Evolutionary conservation across 1,140 invertebrate species (phyloP).

Genomic region (Panagrolaimus sp.): DNA sequence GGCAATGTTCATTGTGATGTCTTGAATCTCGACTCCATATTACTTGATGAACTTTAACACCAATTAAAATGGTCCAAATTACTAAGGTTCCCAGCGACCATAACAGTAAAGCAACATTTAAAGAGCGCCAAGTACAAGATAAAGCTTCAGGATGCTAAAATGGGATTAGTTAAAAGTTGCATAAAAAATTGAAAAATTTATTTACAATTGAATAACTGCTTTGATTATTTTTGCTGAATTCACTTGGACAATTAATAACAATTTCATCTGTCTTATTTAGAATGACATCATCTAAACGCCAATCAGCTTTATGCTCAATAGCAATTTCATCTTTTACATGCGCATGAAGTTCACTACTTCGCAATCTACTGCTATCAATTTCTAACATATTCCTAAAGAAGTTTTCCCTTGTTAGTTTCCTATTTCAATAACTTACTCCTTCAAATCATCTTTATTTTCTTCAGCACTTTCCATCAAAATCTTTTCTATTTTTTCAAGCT

Average conservation of each 20-base stretch:
- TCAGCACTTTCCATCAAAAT: too few species aligned
- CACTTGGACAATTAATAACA: constrained; percentile 5
- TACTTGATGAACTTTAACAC: background rate
- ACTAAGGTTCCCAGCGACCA: background rate
- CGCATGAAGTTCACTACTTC: too few species aligned
- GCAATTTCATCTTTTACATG: background rate
- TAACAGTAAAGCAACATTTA: background rate
- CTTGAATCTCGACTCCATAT: too few species aligned
- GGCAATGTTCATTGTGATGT: too few species aligned
- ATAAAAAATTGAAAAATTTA: background rate
- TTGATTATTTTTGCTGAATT: background rate
- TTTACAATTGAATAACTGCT: background rate
- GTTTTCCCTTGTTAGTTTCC: too few species aligned
- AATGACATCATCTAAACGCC: constrained; percentile 11
- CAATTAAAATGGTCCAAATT: constrained; percentile 6
- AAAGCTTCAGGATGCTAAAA: constrained; percentile 5
- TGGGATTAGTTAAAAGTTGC: background rate
- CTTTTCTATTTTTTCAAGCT: too few species aligned
- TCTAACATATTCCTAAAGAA: too few species aligned
- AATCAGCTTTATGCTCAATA: constrained; percentile 1
- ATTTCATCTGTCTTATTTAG: constrained; percentile 3
- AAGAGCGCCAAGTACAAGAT: constrained; percentile 1
- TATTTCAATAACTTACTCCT: too few species aligned
- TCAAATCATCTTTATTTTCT: too few species aligned
- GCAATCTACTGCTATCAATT: too few species aligned